Percentiles rank a stretch among this genome's conserved stretches.
phyloP scores from a whole-genome alignment of 2,797 vertebrate genomes.

The Onychomys torridus region DNA sequence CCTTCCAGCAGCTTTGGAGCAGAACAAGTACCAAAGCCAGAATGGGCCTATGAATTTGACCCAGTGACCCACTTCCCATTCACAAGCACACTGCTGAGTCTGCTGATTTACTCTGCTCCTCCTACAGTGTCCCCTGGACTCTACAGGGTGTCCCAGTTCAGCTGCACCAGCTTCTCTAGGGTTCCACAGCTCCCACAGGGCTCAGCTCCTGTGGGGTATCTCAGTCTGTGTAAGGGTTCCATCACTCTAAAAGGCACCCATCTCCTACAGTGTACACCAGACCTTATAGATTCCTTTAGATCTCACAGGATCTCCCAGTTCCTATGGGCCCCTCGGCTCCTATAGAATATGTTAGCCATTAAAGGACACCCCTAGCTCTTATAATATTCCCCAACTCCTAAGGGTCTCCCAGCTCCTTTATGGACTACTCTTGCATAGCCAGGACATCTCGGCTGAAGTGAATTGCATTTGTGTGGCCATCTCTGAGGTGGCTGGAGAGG shows the following conservation, averaged over 20 bases:
- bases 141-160: too few species aligned
- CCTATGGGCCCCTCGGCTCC: background rate
- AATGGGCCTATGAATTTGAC: background rate
- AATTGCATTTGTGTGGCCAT: background rate
- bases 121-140: background rate
- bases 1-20: background rate
- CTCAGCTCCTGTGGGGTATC: background rate
- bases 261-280: background rate
- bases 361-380: background rate
- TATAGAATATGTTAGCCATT: background rate
- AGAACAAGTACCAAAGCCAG: background rate
- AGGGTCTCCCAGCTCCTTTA: background rate
- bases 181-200: background rate
- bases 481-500: background rate
- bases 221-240: background rate
- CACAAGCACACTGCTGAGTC: background rate
- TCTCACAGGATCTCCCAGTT: background rate
- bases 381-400: background rate
- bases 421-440: background rate
- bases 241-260: background rate
- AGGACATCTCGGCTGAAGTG: background rate
- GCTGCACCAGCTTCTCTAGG: background rate
- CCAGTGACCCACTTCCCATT: too few species aligned
- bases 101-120: background rate
- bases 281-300: background rate